A percentile compares a stretch with the other conserved stretches of the same genome.
Conservation (phyloP, 2,888 invertebrate genomes). For the Sacculina carcini region DNA sequence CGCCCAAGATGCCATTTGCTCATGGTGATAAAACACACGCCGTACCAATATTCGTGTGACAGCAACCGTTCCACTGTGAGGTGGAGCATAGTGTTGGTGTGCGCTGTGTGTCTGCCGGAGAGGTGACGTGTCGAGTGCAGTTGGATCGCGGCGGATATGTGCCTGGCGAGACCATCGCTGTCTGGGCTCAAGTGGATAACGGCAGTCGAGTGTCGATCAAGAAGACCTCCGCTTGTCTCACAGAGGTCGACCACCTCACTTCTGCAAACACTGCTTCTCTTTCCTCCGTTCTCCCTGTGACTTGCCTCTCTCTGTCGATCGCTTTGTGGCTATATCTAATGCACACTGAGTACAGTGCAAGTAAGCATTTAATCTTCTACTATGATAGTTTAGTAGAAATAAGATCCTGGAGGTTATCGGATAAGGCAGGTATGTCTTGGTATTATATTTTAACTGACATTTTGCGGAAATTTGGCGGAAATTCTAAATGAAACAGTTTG, state of each 20-base stretch:
- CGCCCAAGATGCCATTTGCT: no score
- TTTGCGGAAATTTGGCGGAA: no score
- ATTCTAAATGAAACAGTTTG: no score
- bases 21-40: not conserved
- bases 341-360: no score
- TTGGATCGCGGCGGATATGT: constrained; percentile 81
- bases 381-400: no score
- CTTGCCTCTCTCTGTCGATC: no score
- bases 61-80: constrained; percentile 73
- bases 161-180: constrained; percentile 69
- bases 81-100: constrained; percentile 71
- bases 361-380: no score
- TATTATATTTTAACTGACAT: no score
- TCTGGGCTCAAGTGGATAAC: constrained; percentile 61
- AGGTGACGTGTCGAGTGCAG: constrained; percentile 56
- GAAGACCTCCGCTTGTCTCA: constrained; percentile 56
- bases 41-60: constrained; percentile 15
- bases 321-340: no score
- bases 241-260: constrained; percentile 26
- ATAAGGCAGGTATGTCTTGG: no score
- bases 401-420: no score
- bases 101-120: constrained; percentile 63
- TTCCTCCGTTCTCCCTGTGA: not conserved
- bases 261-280: not conserved
- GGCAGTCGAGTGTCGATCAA: constrained; percentile 59